Conservation (phyloP, 2,888 invertebrate genomes). For the Euproctis similis region DNA sequence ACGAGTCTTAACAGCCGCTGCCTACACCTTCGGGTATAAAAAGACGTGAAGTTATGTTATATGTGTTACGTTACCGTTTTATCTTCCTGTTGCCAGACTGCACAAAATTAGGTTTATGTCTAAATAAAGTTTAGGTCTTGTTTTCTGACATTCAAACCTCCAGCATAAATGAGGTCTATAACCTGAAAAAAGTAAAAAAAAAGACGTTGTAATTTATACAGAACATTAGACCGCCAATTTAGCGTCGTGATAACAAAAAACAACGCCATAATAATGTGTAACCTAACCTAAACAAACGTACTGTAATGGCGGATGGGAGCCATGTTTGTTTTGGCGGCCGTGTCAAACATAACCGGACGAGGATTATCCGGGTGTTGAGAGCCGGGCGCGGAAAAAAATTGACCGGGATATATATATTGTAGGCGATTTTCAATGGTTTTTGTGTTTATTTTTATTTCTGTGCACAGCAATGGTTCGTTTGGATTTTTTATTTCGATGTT, state of each 20-base stretch:
- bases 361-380: constrained; percentile 49
- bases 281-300: constrained; percentile 61
- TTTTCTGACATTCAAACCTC: no score
- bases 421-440: constrained; percentile 21
- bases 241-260: constrained; percentile 33
- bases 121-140: no score
- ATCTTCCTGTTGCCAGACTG: no score
- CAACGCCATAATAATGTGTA: constrained; percentile 54
- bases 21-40: no score
- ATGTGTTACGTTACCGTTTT: no score
- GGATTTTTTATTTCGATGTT: no score
- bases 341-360: constrained; percentile 53
- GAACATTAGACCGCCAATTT: constrained; percentile 23
- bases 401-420: constrained; percentile 21
- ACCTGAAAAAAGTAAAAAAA: constrained; percentile 4
- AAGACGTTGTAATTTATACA: constrained; percentile 17
- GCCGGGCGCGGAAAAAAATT: constrained; percentile 26
- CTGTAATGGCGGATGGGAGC: constrained; percentile 43
- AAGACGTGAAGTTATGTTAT: no score
- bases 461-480: no score
- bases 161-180: no score
- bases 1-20: no score
- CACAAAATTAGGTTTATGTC: no score
- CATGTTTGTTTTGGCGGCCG: constrained; percentile 53
- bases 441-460: constrained; percentile 21